A percentile compares a stretch with the other conserved stretches of the same genome.
These are phyloP conservation scores for Spatulosminthurus flaviceps DNA, from an alignment of 2,888 invertebrate genomes.

Conservation along the genomic window DNA sequence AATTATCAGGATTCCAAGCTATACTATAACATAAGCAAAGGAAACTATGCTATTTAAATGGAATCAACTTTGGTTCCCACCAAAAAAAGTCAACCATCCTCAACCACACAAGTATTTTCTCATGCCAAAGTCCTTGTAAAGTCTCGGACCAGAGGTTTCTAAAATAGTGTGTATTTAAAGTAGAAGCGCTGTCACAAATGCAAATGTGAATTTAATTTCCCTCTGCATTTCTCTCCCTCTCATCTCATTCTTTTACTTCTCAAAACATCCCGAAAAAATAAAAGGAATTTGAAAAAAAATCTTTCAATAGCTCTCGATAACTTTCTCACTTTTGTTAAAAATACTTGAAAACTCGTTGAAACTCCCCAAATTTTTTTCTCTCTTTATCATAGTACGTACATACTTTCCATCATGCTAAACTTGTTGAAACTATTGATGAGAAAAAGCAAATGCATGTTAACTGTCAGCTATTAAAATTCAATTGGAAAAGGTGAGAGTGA, in stretches of 20 bases:
- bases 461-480: neutral
- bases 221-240: no score
- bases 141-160: neutral
- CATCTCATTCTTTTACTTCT: no score
- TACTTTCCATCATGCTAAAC: neutral
- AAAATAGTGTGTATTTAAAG: neutral
- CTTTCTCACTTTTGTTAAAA: no score
- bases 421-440: neutral
- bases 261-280: no score
- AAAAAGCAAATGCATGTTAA: neutral
- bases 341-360: no score
- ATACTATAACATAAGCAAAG: neutral
- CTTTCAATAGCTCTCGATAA: no score
- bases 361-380: no score
- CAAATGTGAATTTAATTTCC: constrained; percentile 9
- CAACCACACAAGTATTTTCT: neutral
- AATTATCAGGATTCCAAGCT: no score
- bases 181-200: neutral
- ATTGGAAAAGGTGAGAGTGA: constrained; percentile 12
- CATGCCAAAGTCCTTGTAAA: constrained; percentile 8
- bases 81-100: neutral
- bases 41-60: neutral
- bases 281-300: no score
- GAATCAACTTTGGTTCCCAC: constrained; percentile 2
- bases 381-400: no score